Conservation (phyloP, 1,140 invertebrate species). For the Harpegnathos saltator region DNA sequence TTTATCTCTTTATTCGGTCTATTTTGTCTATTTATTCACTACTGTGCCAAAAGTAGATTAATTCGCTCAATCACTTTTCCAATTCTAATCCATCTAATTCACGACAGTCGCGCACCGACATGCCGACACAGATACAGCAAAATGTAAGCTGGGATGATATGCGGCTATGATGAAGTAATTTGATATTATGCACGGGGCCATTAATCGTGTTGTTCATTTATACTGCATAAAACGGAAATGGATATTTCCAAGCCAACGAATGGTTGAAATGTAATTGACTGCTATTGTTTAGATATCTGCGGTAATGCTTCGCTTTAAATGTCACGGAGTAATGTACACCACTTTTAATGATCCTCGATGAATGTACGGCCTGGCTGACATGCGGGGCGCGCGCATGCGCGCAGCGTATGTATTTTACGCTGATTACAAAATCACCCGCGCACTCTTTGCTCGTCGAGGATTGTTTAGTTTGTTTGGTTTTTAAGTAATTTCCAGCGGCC, state of each 20-base stretch:
- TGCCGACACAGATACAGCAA: background rate
- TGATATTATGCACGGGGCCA: slow-evolving; percentile 50
- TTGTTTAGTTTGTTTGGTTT: background rate
- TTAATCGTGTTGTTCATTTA: slow-evolving; percentile 47
- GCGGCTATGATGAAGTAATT: slow-evolving; percentile 46
- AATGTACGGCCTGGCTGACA: background rate
- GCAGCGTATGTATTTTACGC: background rate
- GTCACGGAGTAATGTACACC: slow-evolving; percentile 27
- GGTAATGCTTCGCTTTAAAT: slow-evolving; percentile 41
- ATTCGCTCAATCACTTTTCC: background rate
- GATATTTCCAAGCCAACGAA: slow-evolving; percentile 46
- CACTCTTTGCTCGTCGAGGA: background rate
- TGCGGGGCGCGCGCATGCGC: too few relatives aligned
- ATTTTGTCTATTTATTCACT: too few relatives aligned
- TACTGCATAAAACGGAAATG: slow-evolving; percentile 43
- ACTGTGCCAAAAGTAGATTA: background rate
- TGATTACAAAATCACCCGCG: background rate
- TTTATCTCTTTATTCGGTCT: too few relatives aligned
- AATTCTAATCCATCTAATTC: background rate
- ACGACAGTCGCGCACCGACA: background rate
- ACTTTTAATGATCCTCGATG: slow-evolving; percentile 39
- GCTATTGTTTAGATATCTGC: slow-evolving; percentile 55
- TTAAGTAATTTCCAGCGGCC: background rate
- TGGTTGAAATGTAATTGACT: slow-evolving; percentile 44
- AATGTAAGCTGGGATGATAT: slow-evolving; percentile 10